A percentile compares a stretch with the other conserved stretches of the same genome.
Conservation (phyloP, 2,797 vertebrate genomes). For the Steatocranus sp. region DNA sequence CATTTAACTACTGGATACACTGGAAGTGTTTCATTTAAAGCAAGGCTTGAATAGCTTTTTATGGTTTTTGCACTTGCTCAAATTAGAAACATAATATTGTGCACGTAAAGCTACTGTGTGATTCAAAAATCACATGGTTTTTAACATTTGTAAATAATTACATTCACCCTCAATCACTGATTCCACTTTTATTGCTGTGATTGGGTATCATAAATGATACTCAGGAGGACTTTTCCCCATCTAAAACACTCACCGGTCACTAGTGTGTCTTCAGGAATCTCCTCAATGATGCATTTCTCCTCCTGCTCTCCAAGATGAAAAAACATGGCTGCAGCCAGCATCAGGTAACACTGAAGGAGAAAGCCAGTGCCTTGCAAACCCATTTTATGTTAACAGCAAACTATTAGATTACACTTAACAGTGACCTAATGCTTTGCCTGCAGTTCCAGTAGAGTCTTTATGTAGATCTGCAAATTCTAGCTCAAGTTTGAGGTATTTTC, state of each 20-base stretch:
- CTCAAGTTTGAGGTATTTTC: not conserved
- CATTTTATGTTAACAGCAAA: constrained; percentile 49
- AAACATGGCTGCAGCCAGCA: constrained; percentile 79
- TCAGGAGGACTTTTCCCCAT: not conserved
- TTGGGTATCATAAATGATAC: not conserved
- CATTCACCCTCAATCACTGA: not conserved
- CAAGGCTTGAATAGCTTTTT: not conserved
- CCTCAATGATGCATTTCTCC: constrained; percentile 90
- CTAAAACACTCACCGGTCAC: constrained; percentile 82
- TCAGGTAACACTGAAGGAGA: constrained; percentile 69
- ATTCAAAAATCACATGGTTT: not conserved
- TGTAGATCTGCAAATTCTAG: not conserved
- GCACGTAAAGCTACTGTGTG: not conserved
- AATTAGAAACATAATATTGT: not conserved
- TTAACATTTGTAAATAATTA: not conserved
- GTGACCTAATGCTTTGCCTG: not conserved
- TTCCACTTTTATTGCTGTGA: not conserved
- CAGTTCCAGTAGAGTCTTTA: not conserved
- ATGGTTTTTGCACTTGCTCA: not conserved
- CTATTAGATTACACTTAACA: not conserved
- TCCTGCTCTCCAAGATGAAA: constrained; percentile 84
- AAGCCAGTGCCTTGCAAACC: constrained; percentile 47
- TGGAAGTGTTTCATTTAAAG: not conserved
- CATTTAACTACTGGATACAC: not conserved
- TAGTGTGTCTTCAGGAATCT: constrained; percentile 83